Percentiles rank a stretch among this genome's conserved stretches.
Conservation (phyloP, 2,113 vertebrate genomes). For the Origma solitaria region DNA sequence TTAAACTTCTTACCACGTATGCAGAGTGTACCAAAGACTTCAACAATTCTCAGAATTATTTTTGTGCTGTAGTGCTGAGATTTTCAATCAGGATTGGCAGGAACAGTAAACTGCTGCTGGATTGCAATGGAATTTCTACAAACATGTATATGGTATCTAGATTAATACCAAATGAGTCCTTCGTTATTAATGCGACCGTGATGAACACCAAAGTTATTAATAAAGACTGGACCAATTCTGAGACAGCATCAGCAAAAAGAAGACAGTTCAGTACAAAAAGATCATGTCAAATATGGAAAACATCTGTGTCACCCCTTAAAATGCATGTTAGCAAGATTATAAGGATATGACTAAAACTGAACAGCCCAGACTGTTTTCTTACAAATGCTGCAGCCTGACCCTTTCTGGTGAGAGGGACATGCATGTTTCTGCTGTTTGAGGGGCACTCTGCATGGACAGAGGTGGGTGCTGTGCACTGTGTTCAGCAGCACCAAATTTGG, state of each 20-base stretch:
- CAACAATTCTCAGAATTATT: neutral
- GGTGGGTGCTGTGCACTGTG: neutral
- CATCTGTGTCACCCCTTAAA: neutral
- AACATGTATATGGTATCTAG: neutral
- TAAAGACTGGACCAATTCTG: slow-evolving; percentile 1
- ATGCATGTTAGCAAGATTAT: neutral
- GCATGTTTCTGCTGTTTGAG: neutral
- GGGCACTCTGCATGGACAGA: neutral
- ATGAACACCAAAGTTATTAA: slow-evolving; percentile 1
- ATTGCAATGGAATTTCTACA: neutral
- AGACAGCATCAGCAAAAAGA: neutral
- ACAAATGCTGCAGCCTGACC: neutral
- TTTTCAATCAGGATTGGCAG: slow-evolving; percentile 17
- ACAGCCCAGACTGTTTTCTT: neutral
- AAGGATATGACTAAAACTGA: neutral
- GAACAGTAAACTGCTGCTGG: neutral
- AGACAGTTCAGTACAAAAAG: neutral
- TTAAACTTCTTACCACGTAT: neutral
- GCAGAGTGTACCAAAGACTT: neutral
- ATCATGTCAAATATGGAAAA: neutral
- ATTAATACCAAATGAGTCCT: neutral
- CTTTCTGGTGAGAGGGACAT: neutral
- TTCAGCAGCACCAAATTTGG: neutral
- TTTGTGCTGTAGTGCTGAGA: neutral
- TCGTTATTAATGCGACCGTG: neutral